Conservation (phyloP, 2,797 vertebrate species). For the Meriones psammophilus region DNA sequence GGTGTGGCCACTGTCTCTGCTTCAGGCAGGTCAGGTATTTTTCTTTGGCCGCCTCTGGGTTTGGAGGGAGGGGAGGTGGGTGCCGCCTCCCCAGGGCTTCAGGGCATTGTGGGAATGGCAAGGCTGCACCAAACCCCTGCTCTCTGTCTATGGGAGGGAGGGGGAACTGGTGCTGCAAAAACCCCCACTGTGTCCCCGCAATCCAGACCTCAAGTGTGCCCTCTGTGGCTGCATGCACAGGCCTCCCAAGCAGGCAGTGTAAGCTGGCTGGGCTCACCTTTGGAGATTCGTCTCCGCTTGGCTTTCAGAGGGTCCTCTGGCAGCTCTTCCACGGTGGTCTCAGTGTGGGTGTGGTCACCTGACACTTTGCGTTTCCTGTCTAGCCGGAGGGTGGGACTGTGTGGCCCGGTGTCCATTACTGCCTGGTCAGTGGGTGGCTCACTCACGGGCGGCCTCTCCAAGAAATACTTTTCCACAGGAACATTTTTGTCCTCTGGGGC, state of each 20-base stretch:
- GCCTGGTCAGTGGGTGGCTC: slow-evolving; percentile 86
- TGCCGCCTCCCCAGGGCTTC: slow-evolving; percentile 2
- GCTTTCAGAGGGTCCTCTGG: slow-evolving; percentile 88
- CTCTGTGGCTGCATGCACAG: slow-evolving; percentile 46
- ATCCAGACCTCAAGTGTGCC: not conserved
- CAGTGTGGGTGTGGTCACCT: slow-evolving; percentile 90
- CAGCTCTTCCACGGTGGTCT: slow-evolving; percentile 87
- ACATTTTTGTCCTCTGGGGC: slow-evolving; percentile 87
- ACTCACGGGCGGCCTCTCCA: slow-evolving; percentile 86
- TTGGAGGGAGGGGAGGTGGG: slow-evolving; percentile 41
- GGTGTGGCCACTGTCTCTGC: slow-evolving; percentile 85
- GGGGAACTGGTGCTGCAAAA: not conserved
- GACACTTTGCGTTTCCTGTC: slow-evolving; percentile 93
- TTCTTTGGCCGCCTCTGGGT: slow-evolving; percentile 54
- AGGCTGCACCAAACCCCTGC: slow-evolving; percentile 24
- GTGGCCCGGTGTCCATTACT: slow-evolving; percentile 82
- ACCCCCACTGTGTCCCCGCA: not conserved
- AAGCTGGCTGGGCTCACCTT: slow-evolving; percentile 85
- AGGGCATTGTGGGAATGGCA: not conserved
- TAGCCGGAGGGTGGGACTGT: slow-evolving; percentile 87
- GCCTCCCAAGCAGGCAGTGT: slow-evolving; percentile 10
- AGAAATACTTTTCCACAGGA: slow-evolving; percentile 86
- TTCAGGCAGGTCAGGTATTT: slow-evolving; percentile 79
- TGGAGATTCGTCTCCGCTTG: slow-evolving; percentile 92
- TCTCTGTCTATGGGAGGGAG: slow-evolving; percentile 8